Percentiles rank a stretch among this genome's conserved stretches.
phyloP scores from a whole-genome alignment of 2,113 vertebrate species.

The Seriola aureovittata region DNA sequence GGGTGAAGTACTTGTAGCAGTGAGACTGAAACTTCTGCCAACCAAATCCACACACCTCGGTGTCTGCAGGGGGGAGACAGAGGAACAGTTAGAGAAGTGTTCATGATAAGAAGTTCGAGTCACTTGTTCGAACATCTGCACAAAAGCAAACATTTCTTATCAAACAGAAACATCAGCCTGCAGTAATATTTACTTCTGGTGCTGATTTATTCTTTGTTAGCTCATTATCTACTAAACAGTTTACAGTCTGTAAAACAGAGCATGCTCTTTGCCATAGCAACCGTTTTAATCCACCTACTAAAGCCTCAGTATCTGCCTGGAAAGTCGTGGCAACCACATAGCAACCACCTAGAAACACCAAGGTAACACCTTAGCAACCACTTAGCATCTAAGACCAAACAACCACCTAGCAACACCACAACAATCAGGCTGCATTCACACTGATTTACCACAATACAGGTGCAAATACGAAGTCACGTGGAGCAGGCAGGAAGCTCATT shows the following conservation, averaged over 20 bases:
- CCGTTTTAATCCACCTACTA: too few relatives aligned
- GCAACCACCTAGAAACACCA: neutral
- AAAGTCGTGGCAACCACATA: neutral
- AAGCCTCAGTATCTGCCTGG: neutral
- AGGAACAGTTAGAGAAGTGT: neutral
- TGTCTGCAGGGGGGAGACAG: slow-evolving; percentile 83
- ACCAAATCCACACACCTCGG: slow-evolving; percentile 90
- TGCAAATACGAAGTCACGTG: too few relatives aligned
- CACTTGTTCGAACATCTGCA: too few relatives aligned
- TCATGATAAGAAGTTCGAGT: too few relatives aligned
- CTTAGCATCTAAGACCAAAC: neutral
- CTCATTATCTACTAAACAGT: neutral
- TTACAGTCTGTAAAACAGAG: neutral
- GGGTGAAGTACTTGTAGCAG: slow-evolving; percentile 95
- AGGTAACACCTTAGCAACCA: neutral
- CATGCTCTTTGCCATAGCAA: neutral
- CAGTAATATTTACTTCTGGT: too few relatives aligned
- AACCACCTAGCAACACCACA: neutral
- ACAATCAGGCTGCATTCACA: too few relatives aligned
- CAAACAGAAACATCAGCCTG: too few relatives aligned
- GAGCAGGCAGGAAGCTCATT: neutral
- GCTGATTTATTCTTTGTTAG: neutral
- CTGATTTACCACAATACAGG: too few relatives aligned
- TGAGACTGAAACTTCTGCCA: slow-evolving; percentile 98
- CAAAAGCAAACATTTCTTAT: too few relatives aligned